Conservation (phyloP, 2,888 invertebrate genomes). For the Lithophane ornitopus region DNA sequence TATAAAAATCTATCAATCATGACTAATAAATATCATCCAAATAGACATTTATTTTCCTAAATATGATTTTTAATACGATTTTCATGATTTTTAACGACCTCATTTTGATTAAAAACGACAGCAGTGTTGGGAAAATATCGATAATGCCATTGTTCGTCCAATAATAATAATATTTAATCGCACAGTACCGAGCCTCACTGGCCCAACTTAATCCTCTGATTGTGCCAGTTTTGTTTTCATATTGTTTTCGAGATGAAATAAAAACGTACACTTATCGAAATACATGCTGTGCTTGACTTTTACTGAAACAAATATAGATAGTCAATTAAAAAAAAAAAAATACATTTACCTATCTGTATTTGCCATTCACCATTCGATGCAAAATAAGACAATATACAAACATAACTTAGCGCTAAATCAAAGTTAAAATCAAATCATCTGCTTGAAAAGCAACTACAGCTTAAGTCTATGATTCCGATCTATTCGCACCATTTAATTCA, state of each 20-base stretch:
- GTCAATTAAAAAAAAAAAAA: not conserved
- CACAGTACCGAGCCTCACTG: not conserved
- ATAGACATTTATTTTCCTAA: not conserved
- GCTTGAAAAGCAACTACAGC: not conserved
- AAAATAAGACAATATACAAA: not conserved
- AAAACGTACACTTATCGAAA: not conserved
- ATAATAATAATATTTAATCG: constrained; percentile 42
- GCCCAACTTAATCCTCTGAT: constrained; percentile 35
- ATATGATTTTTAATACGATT: not conserved
- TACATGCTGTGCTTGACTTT: not conserved
- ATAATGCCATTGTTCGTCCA: constrained; percentile 29
- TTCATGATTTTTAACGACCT: not conserved
- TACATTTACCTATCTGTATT: not conserved
- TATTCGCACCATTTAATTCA: not conserved
- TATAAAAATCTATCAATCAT: not conserved
- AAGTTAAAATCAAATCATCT: not conserved
- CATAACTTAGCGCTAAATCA: not conserved
- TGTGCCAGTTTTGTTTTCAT: constrained; percentile 23
- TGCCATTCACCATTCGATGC: not conserved
- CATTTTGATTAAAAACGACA: constrained; percentile 4
- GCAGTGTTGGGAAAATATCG: constrained; percentile 26
- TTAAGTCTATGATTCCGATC: not conserved
- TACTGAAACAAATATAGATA: not conserved
- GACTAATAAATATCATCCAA: not conserved
- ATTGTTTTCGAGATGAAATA: constrained; percentile 1